Conservation (phyloP, 2,888 invertebrate species). For the Busseola fusca region DNA sequence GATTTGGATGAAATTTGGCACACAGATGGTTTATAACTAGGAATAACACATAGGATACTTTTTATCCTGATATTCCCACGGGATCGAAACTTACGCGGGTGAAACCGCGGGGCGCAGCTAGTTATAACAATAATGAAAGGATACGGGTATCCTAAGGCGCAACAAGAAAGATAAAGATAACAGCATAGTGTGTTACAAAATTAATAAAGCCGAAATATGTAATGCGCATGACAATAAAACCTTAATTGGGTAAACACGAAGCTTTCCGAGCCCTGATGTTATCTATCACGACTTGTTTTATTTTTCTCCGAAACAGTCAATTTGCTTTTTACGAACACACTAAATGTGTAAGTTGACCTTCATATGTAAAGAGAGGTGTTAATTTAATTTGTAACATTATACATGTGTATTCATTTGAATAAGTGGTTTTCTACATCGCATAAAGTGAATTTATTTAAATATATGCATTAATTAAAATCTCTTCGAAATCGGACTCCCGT, state of each 20-base stretch:
- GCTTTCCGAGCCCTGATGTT: constrained; percentile 32
- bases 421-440: constrained; percentile 32
- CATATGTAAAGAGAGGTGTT: constrained; percentile 34
- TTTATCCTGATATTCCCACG: too few relatives aligned
- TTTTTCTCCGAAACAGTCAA: constrained; percentile 37
- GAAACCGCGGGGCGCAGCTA: too few relatives aligned
- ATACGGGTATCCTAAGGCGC: neutral
- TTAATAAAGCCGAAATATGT: constrained; percentile 43
- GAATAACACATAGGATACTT: too few relatives aligned
- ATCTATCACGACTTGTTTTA: constrained; percentile 44
- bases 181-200: constrained; percentile 36
- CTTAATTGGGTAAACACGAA: constrained; percentile 49
- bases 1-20: too few relatives aligned
- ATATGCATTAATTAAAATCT: constrained; percentile 40
- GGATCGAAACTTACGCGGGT: too few relatives aligned
- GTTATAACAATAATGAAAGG: neutral
- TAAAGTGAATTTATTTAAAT: constrained; percentile 50
- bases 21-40: too few relatives aligned
- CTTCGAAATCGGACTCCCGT: constrained; percentile 12
- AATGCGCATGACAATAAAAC: constrained; percentile 28
- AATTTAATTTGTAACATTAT: constrained; percentile 49
- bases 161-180: constrained; percentile 18
- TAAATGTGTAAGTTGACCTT: constrained; percentile 32
- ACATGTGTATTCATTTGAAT: constrained; percentile 43
- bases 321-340: constrained; percentile 49